Conservation (phyloP, 2,797 vertebrate species). For the Numenius phaeopus region DNA sequence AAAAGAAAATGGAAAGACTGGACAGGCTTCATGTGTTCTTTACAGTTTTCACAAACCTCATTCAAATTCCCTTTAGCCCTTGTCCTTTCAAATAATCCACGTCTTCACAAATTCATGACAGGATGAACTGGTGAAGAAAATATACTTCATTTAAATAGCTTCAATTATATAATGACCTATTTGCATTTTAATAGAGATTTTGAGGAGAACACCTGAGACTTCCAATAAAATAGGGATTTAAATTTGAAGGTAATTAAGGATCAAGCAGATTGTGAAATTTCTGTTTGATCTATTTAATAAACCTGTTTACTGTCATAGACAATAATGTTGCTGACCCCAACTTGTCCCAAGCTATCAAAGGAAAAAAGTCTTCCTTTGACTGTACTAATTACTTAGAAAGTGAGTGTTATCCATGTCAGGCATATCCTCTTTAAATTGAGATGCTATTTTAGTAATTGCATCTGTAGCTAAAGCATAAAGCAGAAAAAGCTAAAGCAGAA, state of each 20-base stretch:
- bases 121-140: constrained; percentile 33
- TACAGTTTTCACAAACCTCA: neutral
- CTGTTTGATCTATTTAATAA: constrained; percentile 73
- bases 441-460: constrained; percentile 1
- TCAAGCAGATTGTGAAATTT: constrained; percentile 65
- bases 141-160: constrained; percentile 67
- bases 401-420: neutral
- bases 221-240: constrained; percentile 67
- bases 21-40: neutral
- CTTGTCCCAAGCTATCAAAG: constrained; percentile 28
- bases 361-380: constrained; percentile 1
- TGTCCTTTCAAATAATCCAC: constrained; percentile 40
- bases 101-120: constrained; percentile 17
- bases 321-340: constrained; percentile 42
- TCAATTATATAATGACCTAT: constrained; percentile 74
- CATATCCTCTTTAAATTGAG: neutral
- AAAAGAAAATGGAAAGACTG: neutral
- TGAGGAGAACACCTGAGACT: constrained; percentile 69
- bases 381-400: neutral
- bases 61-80: neutral
- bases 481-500: neutral
- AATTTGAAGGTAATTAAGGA: constrained; percentile 75
- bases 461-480: neutral
- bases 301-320: constrained; percentile 52
- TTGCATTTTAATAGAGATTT: constrained; percentile 79